phyloP scores from a whole-genome alignment of 2,888 invertebrate genomes.

The Horisme vitalbata region DNA sequence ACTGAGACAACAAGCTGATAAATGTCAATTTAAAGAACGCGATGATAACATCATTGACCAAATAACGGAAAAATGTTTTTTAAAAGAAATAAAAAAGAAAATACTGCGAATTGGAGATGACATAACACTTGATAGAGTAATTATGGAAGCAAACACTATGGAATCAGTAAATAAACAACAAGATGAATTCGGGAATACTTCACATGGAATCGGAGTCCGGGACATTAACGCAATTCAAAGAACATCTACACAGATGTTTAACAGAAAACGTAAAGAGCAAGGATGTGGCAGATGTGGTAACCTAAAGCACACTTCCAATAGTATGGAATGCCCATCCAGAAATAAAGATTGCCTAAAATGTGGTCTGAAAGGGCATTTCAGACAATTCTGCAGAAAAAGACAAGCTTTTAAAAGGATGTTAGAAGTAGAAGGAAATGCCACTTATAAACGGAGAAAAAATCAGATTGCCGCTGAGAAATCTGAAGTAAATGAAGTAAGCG shows the following conservation, averaged over 20 bases:
- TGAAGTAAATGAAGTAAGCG: no score
- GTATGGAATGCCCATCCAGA: not conserved
- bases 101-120: not conserved
- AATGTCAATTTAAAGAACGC: constrained; percentile 20
- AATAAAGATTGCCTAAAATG: not conserved
- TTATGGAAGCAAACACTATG: not conserved
- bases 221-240: not conserved
- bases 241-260: not conserved
- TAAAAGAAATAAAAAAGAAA: not conserved
- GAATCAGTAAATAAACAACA: not conserved
- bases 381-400: not conserved
- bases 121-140: not conserved
- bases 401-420: not conserved
- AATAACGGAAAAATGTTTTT: not conserved
- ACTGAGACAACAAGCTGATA: constrained; percentile 5
- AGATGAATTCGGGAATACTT: not conserved
- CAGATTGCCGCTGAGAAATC: no score
- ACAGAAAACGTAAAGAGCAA: not conserved
- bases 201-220: not conserved
- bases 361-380: not conserved
- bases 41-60: not conserved
- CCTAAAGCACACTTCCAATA: not conserved
- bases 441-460: no score
- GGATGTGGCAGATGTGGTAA: not conserved
- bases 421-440: not conserved